Evolutionary conservation across 2,888 invertebrate genomes (phyloP).

Genomic region (Nezara viridula): DNA sequence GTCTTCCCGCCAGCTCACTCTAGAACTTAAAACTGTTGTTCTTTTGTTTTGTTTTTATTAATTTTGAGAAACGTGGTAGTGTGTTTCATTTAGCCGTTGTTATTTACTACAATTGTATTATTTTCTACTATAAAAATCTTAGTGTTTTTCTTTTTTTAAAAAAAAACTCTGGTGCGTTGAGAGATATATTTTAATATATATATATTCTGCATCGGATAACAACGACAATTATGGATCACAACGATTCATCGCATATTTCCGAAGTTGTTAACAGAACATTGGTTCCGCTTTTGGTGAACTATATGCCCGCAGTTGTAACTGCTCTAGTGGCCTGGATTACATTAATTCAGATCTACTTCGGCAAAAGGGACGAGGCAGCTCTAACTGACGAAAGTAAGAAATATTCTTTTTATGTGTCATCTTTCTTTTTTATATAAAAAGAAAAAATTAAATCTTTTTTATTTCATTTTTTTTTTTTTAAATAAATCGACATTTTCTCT

Average conservation of each 20-base stretch:
- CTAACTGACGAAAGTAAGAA: slow-evolving; percentile 50
- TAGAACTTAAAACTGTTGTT: slow-evolving; percentile 46
- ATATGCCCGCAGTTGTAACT: slow-evolving; percentile 61
- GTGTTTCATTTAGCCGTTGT: slow-evolving; percentile 24
- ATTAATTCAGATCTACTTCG: slow-evolving; percentile 60
- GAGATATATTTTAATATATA: no score
- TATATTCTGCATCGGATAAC: no score
- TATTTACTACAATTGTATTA: neutral
- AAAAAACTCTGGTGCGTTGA: no score
- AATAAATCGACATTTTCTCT: neutral
- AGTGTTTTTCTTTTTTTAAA: neutral
- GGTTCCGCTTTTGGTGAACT: slow-evolving; percentile 59
- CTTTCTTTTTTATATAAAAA: neutral
- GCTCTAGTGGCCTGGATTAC: slow-evolving; percentile 62
- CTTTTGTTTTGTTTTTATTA: slow-evolving; percentile 27
- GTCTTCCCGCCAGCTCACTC: slow-evolving; percentile 54
- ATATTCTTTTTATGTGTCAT: neutral
- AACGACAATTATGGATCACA: slow-evolving; percentile 57
- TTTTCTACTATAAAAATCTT: slow-evolving; percentile 7
- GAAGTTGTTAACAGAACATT: slow-evolving; percentile 61
- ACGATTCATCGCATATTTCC: slow-evolving; percentile 56
- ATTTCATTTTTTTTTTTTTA: neutral
- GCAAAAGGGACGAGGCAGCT: slow-evolving; percentile 70
- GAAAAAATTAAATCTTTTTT: no score
- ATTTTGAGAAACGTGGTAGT: slow-evolving; percentile 53